These are phyloP conservation scores for Hucho hucho DNA, from an alignment of 2,113 vertebrate genomes.

Conservation along the genomic window DNA sequence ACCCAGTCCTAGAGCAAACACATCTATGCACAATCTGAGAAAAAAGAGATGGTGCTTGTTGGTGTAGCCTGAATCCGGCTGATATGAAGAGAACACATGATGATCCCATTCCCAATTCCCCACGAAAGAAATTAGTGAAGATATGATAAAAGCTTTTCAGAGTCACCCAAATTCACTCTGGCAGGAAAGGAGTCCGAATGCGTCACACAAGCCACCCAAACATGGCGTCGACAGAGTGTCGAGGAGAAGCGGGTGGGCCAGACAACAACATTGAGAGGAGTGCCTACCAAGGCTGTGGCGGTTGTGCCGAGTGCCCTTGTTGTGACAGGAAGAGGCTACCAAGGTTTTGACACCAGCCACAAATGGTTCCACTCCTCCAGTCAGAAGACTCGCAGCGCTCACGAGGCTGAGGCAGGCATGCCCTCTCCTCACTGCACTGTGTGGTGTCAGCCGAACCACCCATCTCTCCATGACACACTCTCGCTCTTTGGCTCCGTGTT, in stretches of 20 bases:
- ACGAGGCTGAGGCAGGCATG: background rate
- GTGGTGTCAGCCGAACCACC: constrained; percentile 34
- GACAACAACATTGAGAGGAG: constrained; percentile 33
- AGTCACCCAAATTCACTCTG: background rate
- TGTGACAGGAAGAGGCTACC: background rate
- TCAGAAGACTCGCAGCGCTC: constrained; percentile 18
- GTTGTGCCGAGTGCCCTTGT: background rate
- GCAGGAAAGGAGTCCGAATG: constrained; percentile 15
- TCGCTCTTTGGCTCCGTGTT: constrained; percentile 35
- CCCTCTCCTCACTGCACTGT: constrained; percentile 16
- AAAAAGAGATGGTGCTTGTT: background rate
- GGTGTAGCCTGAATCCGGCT: background rate
- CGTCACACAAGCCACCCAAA: constrained; percentile 32
- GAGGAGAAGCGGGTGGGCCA: constrained; percentile 39
- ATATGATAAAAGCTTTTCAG: background rate
- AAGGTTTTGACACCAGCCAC: constrained; percentile 6
- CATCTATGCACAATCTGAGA: background rate
- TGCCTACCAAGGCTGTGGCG: constrained; percentile 11
- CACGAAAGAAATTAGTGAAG: background rate
- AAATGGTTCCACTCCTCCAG: constrained; percentile 18
- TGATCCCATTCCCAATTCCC: background rate
- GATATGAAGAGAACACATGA: background rate
- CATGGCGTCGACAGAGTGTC: constrained; percentile 27
- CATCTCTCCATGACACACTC: constrained; percentile 42
- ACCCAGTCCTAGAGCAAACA: background rate